Conservation (phyloP, 2,797 vertebrate genomes). For the Rhinogobio ventralis region DNA sequence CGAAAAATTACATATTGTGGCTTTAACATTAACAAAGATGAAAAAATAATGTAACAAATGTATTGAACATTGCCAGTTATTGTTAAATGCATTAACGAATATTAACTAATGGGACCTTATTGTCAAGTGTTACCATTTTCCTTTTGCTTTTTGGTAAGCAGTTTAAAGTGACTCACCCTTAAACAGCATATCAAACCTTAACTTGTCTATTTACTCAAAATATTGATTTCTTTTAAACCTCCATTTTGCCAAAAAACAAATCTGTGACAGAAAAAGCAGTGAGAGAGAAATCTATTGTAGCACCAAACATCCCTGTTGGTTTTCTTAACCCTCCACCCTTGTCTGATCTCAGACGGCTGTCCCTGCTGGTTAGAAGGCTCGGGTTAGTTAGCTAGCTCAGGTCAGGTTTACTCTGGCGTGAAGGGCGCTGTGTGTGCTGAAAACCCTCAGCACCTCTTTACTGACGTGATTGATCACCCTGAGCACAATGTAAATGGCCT, state of each 20-base stretch:
- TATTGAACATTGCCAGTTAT: not conserved
- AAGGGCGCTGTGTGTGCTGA: slow-evolving; percentile 12
- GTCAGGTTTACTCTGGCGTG: slow-evolving; percentile 35
- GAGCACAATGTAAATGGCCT: not conserved
- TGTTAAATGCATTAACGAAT: not conserved
- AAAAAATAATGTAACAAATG: not conserved
- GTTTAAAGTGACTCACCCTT: not conserved
- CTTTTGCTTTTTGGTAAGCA: too few species aligned
- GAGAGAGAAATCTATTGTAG: not conserved
- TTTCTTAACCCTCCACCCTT: not conserved
- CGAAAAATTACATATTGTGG: too few species aligned
- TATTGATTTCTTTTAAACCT: not conserved
- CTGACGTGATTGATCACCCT: slow-evolving; percentile 54
- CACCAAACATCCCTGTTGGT: not conserved
- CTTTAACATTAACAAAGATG: not conserved
- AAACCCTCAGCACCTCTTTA: not conserved
- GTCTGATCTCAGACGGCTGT: not conserved
- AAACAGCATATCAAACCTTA: not conserved
- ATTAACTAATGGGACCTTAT: not conserved
- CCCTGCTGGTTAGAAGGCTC: slow-evolving; percentile 44
- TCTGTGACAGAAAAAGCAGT: not conserved
- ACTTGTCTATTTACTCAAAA: not conserved
- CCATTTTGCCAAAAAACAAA: not conserved
- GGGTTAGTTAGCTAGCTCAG: slow-evolving; percentile 7
- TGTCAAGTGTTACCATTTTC: not conserved